These are phyloP conservation scores for Cydia amplana DNA, from an alignment of 1,140 invertebrate genomes.

Conservation along the genomic window DNA sequence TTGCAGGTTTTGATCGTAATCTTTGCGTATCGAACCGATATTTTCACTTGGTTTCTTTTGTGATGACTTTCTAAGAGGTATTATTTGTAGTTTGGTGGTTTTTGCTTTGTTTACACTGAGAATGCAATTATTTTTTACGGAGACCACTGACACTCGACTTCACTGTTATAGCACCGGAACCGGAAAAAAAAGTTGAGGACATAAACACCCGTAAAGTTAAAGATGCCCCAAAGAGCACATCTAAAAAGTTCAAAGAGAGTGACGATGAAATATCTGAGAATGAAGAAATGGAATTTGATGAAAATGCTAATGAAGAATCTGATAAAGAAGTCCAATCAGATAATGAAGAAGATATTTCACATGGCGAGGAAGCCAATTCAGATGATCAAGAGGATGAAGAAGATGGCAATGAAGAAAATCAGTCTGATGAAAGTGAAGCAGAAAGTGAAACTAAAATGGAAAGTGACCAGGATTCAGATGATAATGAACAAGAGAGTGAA, in stretches of 20 bases:
- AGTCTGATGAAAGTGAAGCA: conserved; percentile 14
- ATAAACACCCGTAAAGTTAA: conserved; percentile 42
- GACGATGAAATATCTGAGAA: conserved; percentile 33
- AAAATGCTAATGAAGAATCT: conserved; percentile 23
- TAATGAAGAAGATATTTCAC: conserved; percentile 29
- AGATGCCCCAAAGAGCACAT: conserved; percentile 3
- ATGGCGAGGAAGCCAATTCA: conserved; percentile 22
- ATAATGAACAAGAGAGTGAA: not conserved
- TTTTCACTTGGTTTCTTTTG: too few species aligned
- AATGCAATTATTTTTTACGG: too few species aligned
- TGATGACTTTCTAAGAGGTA: too few species aligned
- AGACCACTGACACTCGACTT: too few species aligned
- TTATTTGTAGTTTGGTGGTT: too few species aligned
- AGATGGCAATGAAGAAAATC: conserved; percentile 34
- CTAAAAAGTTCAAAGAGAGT: conserved; percentile 30
- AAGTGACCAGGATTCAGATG: not conserved
- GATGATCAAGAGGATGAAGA: conserved; percentile 34
- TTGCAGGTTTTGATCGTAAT: too few species aligned
- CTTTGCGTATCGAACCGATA: too few species aligned
- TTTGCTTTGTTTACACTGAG: too few species aligned
- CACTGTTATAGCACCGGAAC: too few species aligned
- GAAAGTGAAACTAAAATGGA: conserved; percentile 21
- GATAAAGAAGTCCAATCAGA: conserved; percentile 8
- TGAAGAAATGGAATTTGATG: conserved; percentile 29
- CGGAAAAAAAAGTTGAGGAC: too few species aligned